Evolutionary conservation across 2,113 vertebrate species (phyloP), one percentile per base, ranked within the genome.

Genomic region (Phyllostomus discolor): DNA sequence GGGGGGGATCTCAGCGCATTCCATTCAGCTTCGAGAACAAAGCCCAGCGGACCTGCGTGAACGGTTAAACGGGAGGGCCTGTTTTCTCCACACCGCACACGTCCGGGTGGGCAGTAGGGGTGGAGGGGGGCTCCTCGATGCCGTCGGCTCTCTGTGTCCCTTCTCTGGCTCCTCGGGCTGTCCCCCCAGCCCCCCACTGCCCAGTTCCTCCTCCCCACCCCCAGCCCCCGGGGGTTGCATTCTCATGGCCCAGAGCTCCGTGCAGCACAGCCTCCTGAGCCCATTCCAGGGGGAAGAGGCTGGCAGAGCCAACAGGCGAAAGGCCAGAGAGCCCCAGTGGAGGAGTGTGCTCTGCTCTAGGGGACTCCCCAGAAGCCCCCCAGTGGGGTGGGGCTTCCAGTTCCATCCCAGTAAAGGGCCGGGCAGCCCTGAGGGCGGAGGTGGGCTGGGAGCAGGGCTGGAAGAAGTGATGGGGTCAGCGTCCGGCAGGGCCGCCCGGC

Each of bases 81-180:
- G 15, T 10, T 38, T n/a, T 78, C 41, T 14, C 10, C 33, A 69
- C 7, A 7, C n/a, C 35, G 3, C 7, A 31, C 59, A 28, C 17
- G 14, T 83, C 80, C 90, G 46, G 33, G 12, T 10, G 33, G 59
- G 26, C 16, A 7, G 26, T 33, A 2, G 1, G 11, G 26, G 83
- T 48, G 69, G 19, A 1, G 3, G 35, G 4, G 17, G 10, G 48
- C 10, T 82, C 57, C 9, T 20, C 0, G 1, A 2, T 35, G 50
- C 33, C 4, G 2, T 43, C 19, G 5, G 24, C 6, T 64, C 52
- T 52, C 57, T 70, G 7, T 15, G 0, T 31, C 78, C 79, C 33
- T 91, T 67, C 33, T 67, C 66, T n/a, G 7, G 59, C 59, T 19
- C 66, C 66, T 67, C 7, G 15, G 62, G 10, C 46, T 12, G 1